Evolutionary conservation across 1,140 invertebrate genomes (phyloP), one percentile per base, ranked within the genome.

Genomic region (Drosophila persimilis): DNA sequence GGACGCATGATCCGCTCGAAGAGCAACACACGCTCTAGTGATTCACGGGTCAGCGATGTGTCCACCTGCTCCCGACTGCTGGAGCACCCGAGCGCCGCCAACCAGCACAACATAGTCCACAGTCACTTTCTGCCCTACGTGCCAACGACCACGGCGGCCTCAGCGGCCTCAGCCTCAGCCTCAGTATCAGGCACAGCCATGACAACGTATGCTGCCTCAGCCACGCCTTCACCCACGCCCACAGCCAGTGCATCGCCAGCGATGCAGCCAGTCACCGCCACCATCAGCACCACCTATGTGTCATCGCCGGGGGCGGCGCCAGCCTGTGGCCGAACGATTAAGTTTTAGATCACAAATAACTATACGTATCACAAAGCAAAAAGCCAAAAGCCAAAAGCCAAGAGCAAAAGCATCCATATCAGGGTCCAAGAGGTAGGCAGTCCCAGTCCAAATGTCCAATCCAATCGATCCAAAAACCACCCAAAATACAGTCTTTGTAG

Each of bases 1-100:
- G 90, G 90, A 69, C 90, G 90, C 58, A 91, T 91, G 90, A 91
- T 83, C 73, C 86, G 90, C 45, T 91, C 90, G 22, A 91, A 91
- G 65, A 91, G 90, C 74, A 91, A 91, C 60, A 91, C 90, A 43
- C 84, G 90, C 45, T 91, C 90, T 46, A 91, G 89, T 62, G 90
- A 91, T 50, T 91, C 90, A 48, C 86, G 90, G 45, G 88, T 91
- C 62, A 91, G 90, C 60, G 90, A 91, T 63, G 90, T 86, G 22
- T 91, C 90, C 48, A 91, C 83, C 74, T 90, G 89, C 56, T 91
- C 90, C 47, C 75, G 90, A 44, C 59, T 90, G 60, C 86, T 91
- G 78, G 90, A 91, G 72, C 90, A 91, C 73, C 80, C 77, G 47
- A 89, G 73, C 58, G 77, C 83, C 63, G 83, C 89, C 79, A 89